Evolutionary conservation across 2,888 invertebrate genomes (phyloP).

Genomic region (Pyralis farinalis): DNA sequence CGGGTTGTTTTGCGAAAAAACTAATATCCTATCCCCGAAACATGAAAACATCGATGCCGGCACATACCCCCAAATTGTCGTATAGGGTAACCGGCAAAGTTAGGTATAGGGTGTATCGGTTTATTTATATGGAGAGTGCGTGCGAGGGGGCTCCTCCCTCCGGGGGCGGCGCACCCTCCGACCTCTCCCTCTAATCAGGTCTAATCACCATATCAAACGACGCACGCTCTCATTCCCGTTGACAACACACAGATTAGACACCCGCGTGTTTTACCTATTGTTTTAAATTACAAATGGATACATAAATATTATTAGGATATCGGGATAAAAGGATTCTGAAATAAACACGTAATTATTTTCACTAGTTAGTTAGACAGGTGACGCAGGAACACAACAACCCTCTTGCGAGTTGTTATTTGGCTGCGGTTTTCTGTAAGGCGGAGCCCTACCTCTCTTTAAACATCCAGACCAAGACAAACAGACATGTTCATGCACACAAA

Average conservation of each 20-base stretch:
- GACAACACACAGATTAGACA: conserved; percentile 72
- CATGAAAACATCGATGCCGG: conserved; percentile 28
- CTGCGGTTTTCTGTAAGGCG: too few species aligned
- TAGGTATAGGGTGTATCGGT: conserved; percentile 67
- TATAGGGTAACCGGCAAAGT: conserved; percentile 34
- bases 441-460: too few species aligned
- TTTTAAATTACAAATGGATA: conserved; percentile 13
- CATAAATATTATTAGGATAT: too few species aligned
- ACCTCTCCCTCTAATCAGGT: conserved; percentile 73
- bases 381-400: too few species aligned
- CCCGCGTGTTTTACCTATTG: conserved; percentile 24
- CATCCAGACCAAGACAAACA: too few species aligned
- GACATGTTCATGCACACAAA: too few species aligned
- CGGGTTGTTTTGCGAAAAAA: conserved; percentile 57
- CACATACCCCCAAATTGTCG: conserved; percentile 22
- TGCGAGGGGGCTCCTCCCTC: conserved; percentile 50
- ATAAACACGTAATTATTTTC: too few species aligned
- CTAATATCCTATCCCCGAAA: conserved; percentile 72
- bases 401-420: too few species aligned
- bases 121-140: conserved; percentile 77
- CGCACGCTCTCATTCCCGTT: conserved; percentile 72
- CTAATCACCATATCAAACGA: conserved; percentile 81
- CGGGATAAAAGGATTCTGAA: too few species aligned
- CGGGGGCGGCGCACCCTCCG: conserved; percentile 25
- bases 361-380: too few species aligned